These are phyloP conservation scores for Stichopus horrens DNA, from an alignment of 53 echinoderm and acorn worm species.

Conservation along the genomic window DNA sequence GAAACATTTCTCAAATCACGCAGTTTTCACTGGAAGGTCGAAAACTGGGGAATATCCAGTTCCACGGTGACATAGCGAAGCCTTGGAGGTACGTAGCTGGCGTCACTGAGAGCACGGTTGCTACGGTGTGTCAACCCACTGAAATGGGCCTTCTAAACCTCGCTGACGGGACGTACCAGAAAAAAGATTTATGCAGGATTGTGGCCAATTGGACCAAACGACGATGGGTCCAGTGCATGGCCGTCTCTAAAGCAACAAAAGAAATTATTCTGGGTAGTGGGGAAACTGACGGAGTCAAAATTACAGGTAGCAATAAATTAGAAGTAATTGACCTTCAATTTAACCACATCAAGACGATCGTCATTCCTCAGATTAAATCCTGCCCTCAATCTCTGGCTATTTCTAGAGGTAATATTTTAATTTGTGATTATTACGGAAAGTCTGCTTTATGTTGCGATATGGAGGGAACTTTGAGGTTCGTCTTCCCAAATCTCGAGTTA, in stretches of 20 bases:
- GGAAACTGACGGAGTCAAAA: slow-evolving; percentile 11
- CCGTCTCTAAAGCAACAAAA: not conserved
- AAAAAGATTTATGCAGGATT: not conserved
- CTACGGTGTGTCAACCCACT: slow-evolving; percentile 18
- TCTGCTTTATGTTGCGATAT: slow-evolving; percentile 21
- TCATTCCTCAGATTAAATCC: not conserved
- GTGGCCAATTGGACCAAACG: not conserved
- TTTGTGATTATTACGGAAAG: slow-evolving; percentile 39
- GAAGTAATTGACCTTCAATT: slow-evolving; percentile 6
- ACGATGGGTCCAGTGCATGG: slow-evolving; percentile 32
- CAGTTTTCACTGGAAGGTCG: not conserved
- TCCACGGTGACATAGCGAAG: slow-evolving; percentile 1
- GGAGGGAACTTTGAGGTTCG: not conserved
- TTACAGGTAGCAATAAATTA: slow-evolving; percentile 15
- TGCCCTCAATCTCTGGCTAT: slow-evolving; percentile 26
- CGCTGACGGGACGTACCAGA: not conserved
- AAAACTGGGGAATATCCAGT: not conserved
- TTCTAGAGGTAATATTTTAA: not conserved
- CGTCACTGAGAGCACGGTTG: not conserved
- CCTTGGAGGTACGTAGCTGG: slow-evolving; percentile 25
- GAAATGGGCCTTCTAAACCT: slow-evolving; percentile 24
- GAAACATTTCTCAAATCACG: slow-evolving; percentile 12
- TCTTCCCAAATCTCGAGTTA: slow-evolving; percentile 28
- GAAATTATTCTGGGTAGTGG: slow-evolving; percentile 3
- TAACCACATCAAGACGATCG: slow-evolving; percentile 2